Base-by-base conservation (phyloP, 2,888 invertebrate species). In the Lordiphosa fenestrarum region DNA sequence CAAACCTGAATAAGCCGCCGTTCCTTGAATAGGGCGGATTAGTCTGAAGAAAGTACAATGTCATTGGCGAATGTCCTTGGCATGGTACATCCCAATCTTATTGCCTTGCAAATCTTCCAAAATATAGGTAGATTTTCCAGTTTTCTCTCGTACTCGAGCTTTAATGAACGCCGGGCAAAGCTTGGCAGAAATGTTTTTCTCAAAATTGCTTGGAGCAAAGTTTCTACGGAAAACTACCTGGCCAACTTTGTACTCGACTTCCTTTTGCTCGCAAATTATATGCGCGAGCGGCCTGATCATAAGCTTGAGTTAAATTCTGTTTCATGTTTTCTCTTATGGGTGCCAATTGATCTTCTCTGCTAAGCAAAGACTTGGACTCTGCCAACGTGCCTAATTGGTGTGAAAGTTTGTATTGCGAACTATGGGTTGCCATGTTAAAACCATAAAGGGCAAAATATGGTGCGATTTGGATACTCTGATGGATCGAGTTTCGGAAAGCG, bases 21-120 rank as follows among this genome's bases (percentile, higher is more conserved):
- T 23, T 23, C 23, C 23, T 23, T 23, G 23, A 23, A 23, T 5
- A 23, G 23, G 23, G 23, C 23, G 23, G 23, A 23, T 23, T 23
- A 23, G 23, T 5, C 23, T 23, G 23, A 38, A 38, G 5, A 38
- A 13, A 38, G 12, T 13, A 7, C 15, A 38, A 12, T 12, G 6
- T 38, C 38, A 13, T 13, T 13, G 13, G 38, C 13, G 13, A 13
- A 38, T 13, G 12, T n/a, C 38, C 13, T 38, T 38, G 13, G 38
- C 38, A 13, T 38, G 23, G 23, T 5, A 23, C 12, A 12, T 38
- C 3, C 41, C 41, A 10, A 41, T 10, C 3, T 15, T 10, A 10
- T 41, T 41, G 10, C 10, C 21, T n/a, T 41, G 19, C 21, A 41
- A 23, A 10, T 41, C 41, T 41, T 41, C 41, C 15, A 41, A 41